Evolutionary conservation across 2,797 vertebrate species (phyloP).

Genomic region (Melanotaenia maccullochi): DNA sequence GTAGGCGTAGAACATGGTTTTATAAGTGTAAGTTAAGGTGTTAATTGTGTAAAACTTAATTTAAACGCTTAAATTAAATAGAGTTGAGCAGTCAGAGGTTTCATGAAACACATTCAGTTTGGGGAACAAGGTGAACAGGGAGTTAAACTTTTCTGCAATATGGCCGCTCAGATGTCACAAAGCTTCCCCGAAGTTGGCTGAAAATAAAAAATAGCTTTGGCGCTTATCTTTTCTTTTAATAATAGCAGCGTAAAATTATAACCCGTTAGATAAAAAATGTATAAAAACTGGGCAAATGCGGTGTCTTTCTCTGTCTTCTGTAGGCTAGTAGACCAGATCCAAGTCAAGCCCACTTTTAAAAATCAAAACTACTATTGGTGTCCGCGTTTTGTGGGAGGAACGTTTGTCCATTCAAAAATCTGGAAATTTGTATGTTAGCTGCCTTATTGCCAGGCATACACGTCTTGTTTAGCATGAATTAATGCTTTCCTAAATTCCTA

Average conservation of each 20-base stretch:
- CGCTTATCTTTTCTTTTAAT: background rate
- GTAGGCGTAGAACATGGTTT: background rate
- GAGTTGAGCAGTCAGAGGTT: constrained; percentile 4
- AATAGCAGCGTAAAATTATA: background rate
- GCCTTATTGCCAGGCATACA: background rate
- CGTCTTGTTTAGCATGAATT: rapidly evolving
- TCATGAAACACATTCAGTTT: constrained; percentile 43
- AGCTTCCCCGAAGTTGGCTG: constrained; percentile 53
- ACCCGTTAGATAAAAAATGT: background rate
- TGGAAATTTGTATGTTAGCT: background rate
- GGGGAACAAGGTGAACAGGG: constrained; percentile 69
- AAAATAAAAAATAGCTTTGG: constrained; percentile 25
- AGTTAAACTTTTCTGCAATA: constrained; percentile 78
- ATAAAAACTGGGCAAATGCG: background rate
- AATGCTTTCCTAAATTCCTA: background rate
- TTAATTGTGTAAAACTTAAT: background rate
- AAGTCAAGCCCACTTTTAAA: constrained; percentile 52
- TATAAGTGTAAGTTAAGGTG: background rate
- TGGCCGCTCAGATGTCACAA: constrained; percentile 78
- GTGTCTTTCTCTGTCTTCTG: constrained; percentile 8
- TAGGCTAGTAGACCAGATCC: background rate
- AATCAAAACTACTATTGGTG: constrained; percentile 44
- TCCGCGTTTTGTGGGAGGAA: constrained; percentile 24
- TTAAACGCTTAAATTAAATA: background rate
- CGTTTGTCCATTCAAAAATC: constrained; percentile 32